Percentiles rank a stretch among this genome's conserved stretches.
These are phyloP conservation scores for Peromyscus attwateri DNA, from an alignment of 2,797 vertebrate species.

Conservation along the genomic window DNA sequence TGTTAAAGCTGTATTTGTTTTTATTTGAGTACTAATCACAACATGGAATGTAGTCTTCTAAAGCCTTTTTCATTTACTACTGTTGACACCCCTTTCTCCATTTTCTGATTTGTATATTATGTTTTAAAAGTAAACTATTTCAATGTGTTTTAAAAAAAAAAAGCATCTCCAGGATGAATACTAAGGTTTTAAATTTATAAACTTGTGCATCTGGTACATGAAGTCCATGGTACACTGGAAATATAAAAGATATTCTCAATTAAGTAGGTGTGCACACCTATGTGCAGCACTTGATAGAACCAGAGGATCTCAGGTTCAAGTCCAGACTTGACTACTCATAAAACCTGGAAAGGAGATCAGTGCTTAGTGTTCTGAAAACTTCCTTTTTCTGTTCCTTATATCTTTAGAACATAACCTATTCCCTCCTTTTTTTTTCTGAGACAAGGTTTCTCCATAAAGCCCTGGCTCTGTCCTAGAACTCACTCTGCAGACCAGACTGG, in stretches of 20 bases:
- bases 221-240: slow-evolving; percentile 17
- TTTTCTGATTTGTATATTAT: slow-evolving; percentile 48
- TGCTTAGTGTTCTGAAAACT: slow-evolving; percentile 25
- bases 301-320: neutral
- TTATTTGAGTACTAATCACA: slow-evolving; percentile 37
- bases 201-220: neutral
- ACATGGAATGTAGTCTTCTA: slow-evolving; percentile 9
- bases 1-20: neutral
- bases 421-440: neutral
- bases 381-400: slow-evolving; percentile 29
- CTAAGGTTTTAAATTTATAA: slow-evolving; percentile 22
- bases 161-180: slow-evolving; percentile 40
- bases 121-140: slow-evolving; percentile 44
- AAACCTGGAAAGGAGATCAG: neutral
- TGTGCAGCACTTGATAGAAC: neutral
- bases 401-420: neutral
- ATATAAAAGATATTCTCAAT: slow-evolving; percentile 40
- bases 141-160: neutral
- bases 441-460: neutral
- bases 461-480: neutral
- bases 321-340: neutral
- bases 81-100: slow-evolving; percentile 17
- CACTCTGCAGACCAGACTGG: neutral
- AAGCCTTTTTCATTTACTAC: neutral
- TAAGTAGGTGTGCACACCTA: too few relatives aligned